Conservation (phyloP, 2,888 invertebrate genomes). For the Elmis aenea region DNA sequence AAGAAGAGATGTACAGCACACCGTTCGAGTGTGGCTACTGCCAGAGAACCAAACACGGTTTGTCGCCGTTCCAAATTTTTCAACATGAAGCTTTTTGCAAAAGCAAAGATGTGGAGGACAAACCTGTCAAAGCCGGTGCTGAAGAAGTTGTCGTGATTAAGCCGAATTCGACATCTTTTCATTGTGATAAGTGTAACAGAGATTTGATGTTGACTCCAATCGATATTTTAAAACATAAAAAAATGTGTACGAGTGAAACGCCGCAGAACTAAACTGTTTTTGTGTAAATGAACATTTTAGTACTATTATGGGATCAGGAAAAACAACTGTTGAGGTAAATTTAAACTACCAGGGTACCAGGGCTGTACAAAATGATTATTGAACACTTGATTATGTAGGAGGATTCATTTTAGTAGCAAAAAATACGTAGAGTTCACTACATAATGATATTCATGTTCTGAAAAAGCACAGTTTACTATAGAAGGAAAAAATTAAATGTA, state of each 20-base stretch:
- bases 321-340: too few species aligned
- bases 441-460: too few species aligned
- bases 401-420: too few species aligned
- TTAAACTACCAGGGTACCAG: too few species aligned
- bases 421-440: too few species aligned
- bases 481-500: too few species aligned
- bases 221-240: conserved; percentile 83
- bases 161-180: conserved; percentile 60
- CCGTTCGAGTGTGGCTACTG: conserved; percentile 75
- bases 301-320: too few species aligned
- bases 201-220: conserved; percentile 68
- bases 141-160: conserved; percentile 31
- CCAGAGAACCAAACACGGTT: conserved; percentile 53
- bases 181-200: conserved; percentile 67
- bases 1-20: conserved; percentile 55
- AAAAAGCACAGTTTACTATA: too few species aligned
- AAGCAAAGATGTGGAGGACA: conserved; percentile 37
- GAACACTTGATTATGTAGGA: too few species aligned
- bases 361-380: too few species aligned
- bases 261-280: conserved; percentile 2
- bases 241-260: conserved; percentile 45
- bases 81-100: conserved; percentile 62
- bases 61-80: conserved; percentile 63
- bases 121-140: conserved; percentile 30
- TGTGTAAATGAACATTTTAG: too few species aligned